Base-by-base conservation (phyloP, 2,888 invertebrate genomes). In the Campopleginae sp. region DNA sequence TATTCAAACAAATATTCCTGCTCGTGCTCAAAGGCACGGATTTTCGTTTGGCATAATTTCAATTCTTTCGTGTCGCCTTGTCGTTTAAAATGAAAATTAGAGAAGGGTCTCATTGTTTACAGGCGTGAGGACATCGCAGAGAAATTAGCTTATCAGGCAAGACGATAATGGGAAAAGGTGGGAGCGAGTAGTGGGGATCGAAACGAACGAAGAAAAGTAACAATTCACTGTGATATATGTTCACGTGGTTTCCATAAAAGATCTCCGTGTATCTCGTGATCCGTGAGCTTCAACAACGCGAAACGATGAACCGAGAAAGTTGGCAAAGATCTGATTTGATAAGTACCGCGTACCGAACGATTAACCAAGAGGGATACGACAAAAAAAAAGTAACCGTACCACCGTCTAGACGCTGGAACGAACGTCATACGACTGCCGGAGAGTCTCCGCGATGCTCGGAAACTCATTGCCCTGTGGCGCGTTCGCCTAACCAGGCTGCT, bases 351-450 rank as follows among this genome's bases (percentile, higher is more conserved):
- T 8, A 48, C 31, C 70, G 70, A 70, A 46, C n/a, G 17, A 14
- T 46, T 23, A 23, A 27, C 17, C 8, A 42, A 14, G n/a, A 31
- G n/a, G 10, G 58, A 46, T 14, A 66, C 42, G 10, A 23, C 48
- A 33, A 17, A 12, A 70, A 42, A 61, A 63, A 75, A 38, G 17
- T 23, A 46, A 46, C 23, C 61, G 70, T 58, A 63, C 58, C n/a
- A 74, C 42, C 70, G 81, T 80, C 83, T 86, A 66, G 77, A 79
- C 87, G 83, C 76, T 79, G 84, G 58, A 88, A 78, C 86, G 85
- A 88, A 74, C 88, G 88, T 88, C 87, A 77, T 85, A 72, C 84
- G 81, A 82, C 87, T 87, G 75, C 44, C 74, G 51, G 86, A 87
- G 54, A 79, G 80, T 78, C 79, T 54, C 48, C 42, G 68, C 68